Evolutionary conservation across 2,797 vertebrate genomes (phyloP), one percentile per base, ranked within the genome.

Genomic region (Vespertilio murinus): DNA sequence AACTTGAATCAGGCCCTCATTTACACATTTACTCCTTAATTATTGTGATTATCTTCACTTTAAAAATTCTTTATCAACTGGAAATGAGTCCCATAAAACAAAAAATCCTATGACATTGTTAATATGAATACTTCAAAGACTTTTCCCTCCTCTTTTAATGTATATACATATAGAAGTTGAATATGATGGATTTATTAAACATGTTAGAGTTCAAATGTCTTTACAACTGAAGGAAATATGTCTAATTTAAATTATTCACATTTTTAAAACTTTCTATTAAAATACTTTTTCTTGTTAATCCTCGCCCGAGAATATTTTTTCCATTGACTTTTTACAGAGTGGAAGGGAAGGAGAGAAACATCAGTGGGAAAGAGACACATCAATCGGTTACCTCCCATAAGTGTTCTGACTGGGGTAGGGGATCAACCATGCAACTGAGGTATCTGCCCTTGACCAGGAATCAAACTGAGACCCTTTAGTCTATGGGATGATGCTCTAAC

Each of bases 1-100:
- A 97, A 95, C 87, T 94, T 25, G 14, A 97, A 91, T 95, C 88
- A 74, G 93, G 47, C 75, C 59, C 88, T 97, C 92, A 96, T 97
- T 95, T 97, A 93, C 95, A 96, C 92, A 97, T 96, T 94, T 96
- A 91, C 93, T 95, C 90, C 74, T 96, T 97, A 97, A 97, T 96
- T 96, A 97, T 93, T 95, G 88, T 97, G 97, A 95, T 97, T 96
- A 97, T 95, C 95, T 96, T 93, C 92, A 93, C 59, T 94, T 96
- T 89, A 93, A 96, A 96, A 97, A 96, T 93, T 96, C 83, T 54
- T 28, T 79, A 95, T 95, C 95, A 96, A 96, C 85, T 95, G 64
- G 74, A 95, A 96, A 96, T 92, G 70, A 96, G 75, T 90, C 70
- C 71, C 47, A 96, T 94, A 90, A 97, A 96, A 96, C 94, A 94